phyloP scores from a whole-genome alignment of 2,113 vertebrate species.

The Setophaga petechia region DNA sequence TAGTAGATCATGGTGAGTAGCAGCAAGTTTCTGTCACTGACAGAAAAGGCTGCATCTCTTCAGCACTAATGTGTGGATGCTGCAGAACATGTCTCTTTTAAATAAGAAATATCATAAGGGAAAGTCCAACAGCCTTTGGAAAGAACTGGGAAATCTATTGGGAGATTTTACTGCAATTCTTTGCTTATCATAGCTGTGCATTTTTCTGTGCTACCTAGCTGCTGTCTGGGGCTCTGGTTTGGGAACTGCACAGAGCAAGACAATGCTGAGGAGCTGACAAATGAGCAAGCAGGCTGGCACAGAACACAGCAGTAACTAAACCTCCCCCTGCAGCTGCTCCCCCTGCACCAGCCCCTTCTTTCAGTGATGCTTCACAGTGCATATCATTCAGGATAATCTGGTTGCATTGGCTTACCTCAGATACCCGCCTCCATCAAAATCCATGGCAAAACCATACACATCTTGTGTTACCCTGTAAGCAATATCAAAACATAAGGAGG shows the following conservation, averaged over 20 bases:
- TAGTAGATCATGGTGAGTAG: neutral
- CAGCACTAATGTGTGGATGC: neutral
- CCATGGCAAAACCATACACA: neutral
- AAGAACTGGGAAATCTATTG: neutral
- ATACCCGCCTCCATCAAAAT: neutral
- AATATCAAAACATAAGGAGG: neutral
- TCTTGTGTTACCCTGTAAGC: neutral
- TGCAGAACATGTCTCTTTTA: neutral
- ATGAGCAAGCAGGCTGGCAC: neutral
- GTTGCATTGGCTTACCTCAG: neutral
- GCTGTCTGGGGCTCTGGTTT: neutral
- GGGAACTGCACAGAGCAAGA: neutral
- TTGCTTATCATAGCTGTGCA: neutral
- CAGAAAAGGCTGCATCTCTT: neutral
- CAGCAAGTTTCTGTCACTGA: neutral
- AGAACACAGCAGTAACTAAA: rapidly evolving
- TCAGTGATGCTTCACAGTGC: neutral
- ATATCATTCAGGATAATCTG: neutral
- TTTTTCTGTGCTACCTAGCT: neutral
- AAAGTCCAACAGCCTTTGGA: neutral
- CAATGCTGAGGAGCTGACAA: neutral
- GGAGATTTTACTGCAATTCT: neutral
- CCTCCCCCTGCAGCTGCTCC: neutral
- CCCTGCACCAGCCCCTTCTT: neutral
- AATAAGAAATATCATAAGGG: neutral